A percentile compares a stretch with the other conserved stretches of the same genome.
Conservation (phyloP, 2,888 invertebrate genomes). For the Oxytorus armatus region DNA sequence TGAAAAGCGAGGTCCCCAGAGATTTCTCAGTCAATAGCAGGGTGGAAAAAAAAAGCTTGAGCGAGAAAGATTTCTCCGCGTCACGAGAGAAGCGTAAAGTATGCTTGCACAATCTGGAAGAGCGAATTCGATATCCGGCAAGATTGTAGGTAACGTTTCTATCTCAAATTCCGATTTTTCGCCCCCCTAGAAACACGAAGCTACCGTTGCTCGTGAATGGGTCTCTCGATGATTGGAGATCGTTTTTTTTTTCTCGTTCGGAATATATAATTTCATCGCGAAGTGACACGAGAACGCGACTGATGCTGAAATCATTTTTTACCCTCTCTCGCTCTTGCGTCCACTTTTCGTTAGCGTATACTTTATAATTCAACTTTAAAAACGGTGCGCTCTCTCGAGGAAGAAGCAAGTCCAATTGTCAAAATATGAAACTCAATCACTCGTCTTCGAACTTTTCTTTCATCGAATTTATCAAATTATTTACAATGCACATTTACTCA, state of each 20-base stretch:
- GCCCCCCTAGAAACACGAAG: constrained; percentile 28
- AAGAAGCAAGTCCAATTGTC: too few relatives aligned
- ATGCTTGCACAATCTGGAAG: constrained; percentile 1
- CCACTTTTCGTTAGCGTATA: neutral
- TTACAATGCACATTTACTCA: too few relatives aligned
- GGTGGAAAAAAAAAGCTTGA: neutral
- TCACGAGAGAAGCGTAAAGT: neutral
- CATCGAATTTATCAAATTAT: too few relatives aligned
- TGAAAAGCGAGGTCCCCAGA: too few relatives aligned
- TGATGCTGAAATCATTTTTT: neutral
- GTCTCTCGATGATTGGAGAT: constrained; percentile 15
- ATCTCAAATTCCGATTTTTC: constrained; percentile 32
- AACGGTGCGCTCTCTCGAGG: too few relatives aligned
- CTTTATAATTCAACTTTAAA: neutral
- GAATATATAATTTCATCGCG: neutral
- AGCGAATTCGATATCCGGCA: constrained; percentile 46
- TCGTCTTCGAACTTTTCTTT: too few relatives aligned
- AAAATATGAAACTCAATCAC: too few relatives aligned
- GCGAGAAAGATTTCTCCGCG: neutral
- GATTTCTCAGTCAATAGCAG: neutral
- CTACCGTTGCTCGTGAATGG: constrained; percentile 11
- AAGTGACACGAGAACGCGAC: neutral
- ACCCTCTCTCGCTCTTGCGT: too few relatives aligned
- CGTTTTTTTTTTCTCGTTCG: neutral
- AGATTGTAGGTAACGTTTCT: constrained; percentile 18